These are phyloP conservation scores for Chromobotia macracanthus DNA, from an alignment of 2,797 vertebrate genomes.

Conservation along the genomic window DNA sequence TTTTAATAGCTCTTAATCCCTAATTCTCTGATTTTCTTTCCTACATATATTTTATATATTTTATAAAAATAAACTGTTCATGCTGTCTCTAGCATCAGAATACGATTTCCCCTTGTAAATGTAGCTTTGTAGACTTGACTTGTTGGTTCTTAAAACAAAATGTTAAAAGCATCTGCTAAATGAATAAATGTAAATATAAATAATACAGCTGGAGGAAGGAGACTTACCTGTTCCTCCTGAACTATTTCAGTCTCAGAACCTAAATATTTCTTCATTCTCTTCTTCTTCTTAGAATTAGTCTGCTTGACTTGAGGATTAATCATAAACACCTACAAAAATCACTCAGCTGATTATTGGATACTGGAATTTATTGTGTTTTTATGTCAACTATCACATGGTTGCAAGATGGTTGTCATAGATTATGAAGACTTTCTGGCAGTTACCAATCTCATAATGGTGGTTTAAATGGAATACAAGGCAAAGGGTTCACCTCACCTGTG, in stretches of 20 bases:
- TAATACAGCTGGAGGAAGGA: not conserved
- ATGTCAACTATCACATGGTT: not conserved
- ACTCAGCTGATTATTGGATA: not conserved
- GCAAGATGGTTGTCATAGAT: not conserved
- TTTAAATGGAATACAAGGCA: not conserved
- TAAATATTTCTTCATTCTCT: not conserved
- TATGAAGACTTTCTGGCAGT: not conserved
- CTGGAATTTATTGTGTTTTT: not conserved
- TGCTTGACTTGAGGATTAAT: constrained; percentile 1
- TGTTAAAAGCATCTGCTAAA: too few relatives aligned
- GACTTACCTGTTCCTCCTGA: constrained; percentile 26
- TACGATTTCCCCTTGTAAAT: too few relatives aligned
- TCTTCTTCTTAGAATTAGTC: constrained; percentile 2
- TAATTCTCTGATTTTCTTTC: too few relatives aligned
- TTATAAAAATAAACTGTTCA: too few relatives aligned
- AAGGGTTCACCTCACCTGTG: constrained; percentile 10
- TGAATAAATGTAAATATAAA: too few relatives aligned
- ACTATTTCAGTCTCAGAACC: not conserved
- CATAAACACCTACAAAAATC: constrained; percentile 35
- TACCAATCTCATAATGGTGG: not conserved
- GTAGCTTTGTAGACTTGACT: too few relatives aligned
- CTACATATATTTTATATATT: too few relatives aligned
- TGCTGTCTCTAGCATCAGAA: too few relatives aligned
- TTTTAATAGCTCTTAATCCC: not conserved
- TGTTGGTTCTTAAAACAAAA: too few relatives aligned